These are phyloP conservation scores for Terebella lapidaria DNA, from an alignment of 2,888 invertebrate genomes.

Conservation along the genomic window DNA sequence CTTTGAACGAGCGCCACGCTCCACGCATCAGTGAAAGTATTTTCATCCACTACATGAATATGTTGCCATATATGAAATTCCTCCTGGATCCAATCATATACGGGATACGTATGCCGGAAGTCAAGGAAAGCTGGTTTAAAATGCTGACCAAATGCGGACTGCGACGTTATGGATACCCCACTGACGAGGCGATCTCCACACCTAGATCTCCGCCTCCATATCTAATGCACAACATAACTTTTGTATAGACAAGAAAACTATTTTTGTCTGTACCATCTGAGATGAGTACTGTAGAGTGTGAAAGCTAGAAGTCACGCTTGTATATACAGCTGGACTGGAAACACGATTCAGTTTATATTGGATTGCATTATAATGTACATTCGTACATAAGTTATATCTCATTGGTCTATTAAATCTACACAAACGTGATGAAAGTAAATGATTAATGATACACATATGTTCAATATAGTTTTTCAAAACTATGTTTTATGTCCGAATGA, in stretches of 20 bases:
- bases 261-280: no score
- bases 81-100: conserved; percentile 25
- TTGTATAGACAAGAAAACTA: neutral
- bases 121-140: neutral
- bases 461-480: no score
- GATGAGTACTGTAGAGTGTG: no score
- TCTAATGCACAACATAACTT: neutral
- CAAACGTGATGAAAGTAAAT: no score
- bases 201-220: neutral
- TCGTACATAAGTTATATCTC: no score
- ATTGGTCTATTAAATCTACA: no score
- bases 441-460: no score
- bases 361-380: no score
- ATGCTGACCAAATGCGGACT: neutral
- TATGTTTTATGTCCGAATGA: no score
- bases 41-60: conserved; percentile 23
- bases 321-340: no score
- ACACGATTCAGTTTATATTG: no score
- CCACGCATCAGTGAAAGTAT: neutral
- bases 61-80: conserved; percentile 25
- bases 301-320: no score
- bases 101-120: conserved; percentile 18
- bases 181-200: neutral
- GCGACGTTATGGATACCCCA: neutral
- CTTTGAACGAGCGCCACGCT: conserved; percentile 7